Evolutionary conservation across 2,113 vertebrate genomes (phyloP), one percentile per base, ranked within the genome.

Genomic region (Sceloporus undulatus): DNA sequence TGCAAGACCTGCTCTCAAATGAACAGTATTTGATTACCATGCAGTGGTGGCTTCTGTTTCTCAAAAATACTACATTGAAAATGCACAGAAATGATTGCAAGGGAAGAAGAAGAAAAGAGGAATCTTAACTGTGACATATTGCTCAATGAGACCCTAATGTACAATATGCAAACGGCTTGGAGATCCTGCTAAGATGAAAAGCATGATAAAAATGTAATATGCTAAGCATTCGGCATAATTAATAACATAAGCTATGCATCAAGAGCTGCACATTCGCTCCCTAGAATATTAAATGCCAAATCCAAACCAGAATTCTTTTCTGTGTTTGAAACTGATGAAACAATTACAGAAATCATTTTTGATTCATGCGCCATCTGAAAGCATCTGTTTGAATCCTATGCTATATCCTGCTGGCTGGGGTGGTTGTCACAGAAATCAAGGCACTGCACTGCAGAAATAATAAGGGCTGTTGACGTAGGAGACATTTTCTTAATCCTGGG

Each of bases 401-500:
- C 18, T 85, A 91, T 74, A 13, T 6, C 21, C 77, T 86, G 34
- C 89, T 85, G 71, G 10, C 62, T 34, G 18, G 79, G 84, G n/a
- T 1, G 2, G n/a, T 65, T 16, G 27, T 68, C 71, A 56, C 84
- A 79, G 85, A 25, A 91, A 91, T 68, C 77, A 82, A 19, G 14
- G 7, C 19, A 4, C 14, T 80, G 13, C 52, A 82, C 86, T 93
- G 85, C 79, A 87, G 89, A 87, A 62, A 65, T 16, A 48, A 80
- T 62, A 62, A 38, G 80, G 73, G 59, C 48, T 70, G 65, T 2
- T 89, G 89, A 92, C 84, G 54, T 0, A 83, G 52, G 14, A 85
- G 70, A 75, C 91, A 90, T 40, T 84, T 54, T 65, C 56, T 93
- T 87, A 92, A 90, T 89, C 38, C 38, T 3, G 0, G 25, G 89